phyloP scores from a whole-genome alignment of 2,113 vertebrate genomes.

The Empidonax alnorum region DNA sequence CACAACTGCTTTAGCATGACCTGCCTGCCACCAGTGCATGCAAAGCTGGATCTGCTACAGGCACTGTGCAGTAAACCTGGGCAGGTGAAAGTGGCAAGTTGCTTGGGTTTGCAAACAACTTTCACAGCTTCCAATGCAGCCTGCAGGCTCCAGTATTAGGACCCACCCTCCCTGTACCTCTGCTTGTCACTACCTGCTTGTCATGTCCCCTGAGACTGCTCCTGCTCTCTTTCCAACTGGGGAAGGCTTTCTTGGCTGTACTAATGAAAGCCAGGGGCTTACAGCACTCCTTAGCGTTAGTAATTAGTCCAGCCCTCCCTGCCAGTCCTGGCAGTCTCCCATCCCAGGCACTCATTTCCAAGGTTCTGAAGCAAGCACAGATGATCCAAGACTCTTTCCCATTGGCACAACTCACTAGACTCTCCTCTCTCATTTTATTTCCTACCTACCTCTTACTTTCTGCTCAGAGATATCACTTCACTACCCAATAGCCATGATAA shows the following conservation, averaged over 20 bases:
- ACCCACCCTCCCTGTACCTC: background rate
- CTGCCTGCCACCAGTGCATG: background rate
- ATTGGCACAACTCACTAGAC: background rate
- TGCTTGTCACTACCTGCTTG: background rate
- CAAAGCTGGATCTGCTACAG: background rate
- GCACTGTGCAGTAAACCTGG: background rate
- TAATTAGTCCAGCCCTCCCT: conserved; percentile 37
- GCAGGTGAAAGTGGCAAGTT: background rate
- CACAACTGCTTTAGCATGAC: background rate
- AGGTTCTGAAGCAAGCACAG: background rate
- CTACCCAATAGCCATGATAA: background rate
- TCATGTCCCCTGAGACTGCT: background rate
- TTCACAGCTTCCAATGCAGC: background rate
- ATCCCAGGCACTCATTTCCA: background rate
- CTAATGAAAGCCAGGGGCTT: background rate
- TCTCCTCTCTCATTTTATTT: background rate
- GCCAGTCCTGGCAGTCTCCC: background rate
- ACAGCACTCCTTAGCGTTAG: background rate
- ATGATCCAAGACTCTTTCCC: background rate
- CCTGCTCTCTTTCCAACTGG: background rate
- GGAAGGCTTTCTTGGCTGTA: background rate
- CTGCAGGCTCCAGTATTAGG: background rate
- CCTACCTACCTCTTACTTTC: background rate
- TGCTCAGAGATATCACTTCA: background rate
- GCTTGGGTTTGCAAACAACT: background rate